Base-by-base conservation (phyloP, 2,888 invertebrate species). In the Brachypalpus laphriformis region DNA sequence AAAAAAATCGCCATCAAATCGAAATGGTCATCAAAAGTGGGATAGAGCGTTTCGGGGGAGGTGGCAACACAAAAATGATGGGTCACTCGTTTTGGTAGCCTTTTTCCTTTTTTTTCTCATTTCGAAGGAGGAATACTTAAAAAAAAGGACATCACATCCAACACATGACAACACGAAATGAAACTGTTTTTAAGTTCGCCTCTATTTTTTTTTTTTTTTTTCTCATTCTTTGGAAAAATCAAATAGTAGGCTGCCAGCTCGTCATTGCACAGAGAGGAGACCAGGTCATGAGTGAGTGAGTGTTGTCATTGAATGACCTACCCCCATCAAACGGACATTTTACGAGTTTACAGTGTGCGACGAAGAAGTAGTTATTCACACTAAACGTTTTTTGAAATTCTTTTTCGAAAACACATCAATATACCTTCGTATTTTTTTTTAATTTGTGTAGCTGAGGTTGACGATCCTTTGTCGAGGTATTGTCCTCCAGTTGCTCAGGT, bases 21-120 rank as follows among this genome's bases (percentile, higher is more conserved):
- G 82, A 75, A 75, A 86, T 78, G 82, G 82, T 66, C 78, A 82
- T 86, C 83, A 74, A 75, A 80, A 74, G 45, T 86, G 49, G 20
- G 51, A 78, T 42, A 28, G 51, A 54, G 34, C 14, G 54, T 20
- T 18, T 56, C 37, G 8, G 42, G 9, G 54, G 6, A 34, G 18
- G n/a, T 2, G 11, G 16, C 1, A 54, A n/a, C 40, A n/a, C 40
- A 37, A 54, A 75, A 75, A 45, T 75, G 65, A 66, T 75, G 22
- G 75, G 75, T 75, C 75, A 75, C 65, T 66, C 47, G 75, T 31
- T 70, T 68, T 68, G 51, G 76, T 34, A 77, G 51, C 49, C n/a
- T 20, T 49, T 47, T 47, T 34, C 2, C 5, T 56, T 31, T 66
- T 56, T 66, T 57, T 76, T 57, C 40, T 57, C 14, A 49, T 49